Base-by-base conservation (phyloP, 2,797 vertebrate species). In the Scomberomorus guttatus region DNA sequence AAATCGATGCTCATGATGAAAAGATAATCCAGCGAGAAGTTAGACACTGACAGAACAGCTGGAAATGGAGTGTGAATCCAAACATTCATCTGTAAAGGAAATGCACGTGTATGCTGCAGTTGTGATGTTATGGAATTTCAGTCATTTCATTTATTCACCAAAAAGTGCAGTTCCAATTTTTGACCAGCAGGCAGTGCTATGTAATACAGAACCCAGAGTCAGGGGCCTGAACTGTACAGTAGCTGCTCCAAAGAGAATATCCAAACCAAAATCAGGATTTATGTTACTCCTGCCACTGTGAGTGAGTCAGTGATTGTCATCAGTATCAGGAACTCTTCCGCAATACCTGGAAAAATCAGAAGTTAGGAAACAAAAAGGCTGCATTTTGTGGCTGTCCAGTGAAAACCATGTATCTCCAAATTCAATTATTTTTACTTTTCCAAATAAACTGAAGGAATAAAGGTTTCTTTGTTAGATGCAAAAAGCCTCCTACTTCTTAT, bases 151-250 rank as follows among this genome's bases (percentile, higher is more conserved):
- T 84, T 70, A 86, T 77, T 80, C 79, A 25, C 9, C 0, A 6
- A 7, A 6, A 7, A 7, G 7, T 76, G 86, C 82, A 91, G 78
- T 92, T 79, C 64, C 22, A 1, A 1, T 0, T 18, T 85, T 48
- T 71, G 58, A 65, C 93, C 95, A 95, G 94, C 91, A 95, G 94
- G 92, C 18, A 72, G 92, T 89, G 94, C 94, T 94, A 83, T 90
- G 87, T 72, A 84, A 89, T 89, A 55, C 87, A 74, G 79, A 93
- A 93, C 83, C 54, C 29, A 59, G 39, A 76, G 51, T 3, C 18
- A 14, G 60, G 48, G 34, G 0, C n/a, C 15, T 71, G 51, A 20
- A 1, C 5, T 20, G 55, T 59, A 74, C 71, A 83, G 87, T 73
- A 83, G 83, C 86, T 57, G 24, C 56, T 57, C 34, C 63, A 14